Evolutionary conservation across 2,113 vertebrate species (phyloP).

Genomic region (cat (Felis catus)): F.catus_Fca126_mat1.0 CM031421.1:76676501-76677000

Average conservation of each 20-base stretch:
- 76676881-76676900: too few relatives aligned
- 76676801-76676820: background rate
- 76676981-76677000: too few relatives aligned
- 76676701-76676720: background rate
- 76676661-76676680: background rate
- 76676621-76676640: background rate
- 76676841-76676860: background rate
- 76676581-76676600: background rate
- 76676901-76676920: too few relatives aligned
- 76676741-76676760: background rate
- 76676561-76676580: background rate
- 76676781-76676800: background rate
- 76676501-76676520: background rate
- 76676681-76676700: background rate
- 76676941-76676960: too few relatives aligned
- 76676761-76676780: background rate
- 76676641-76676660: background rate
- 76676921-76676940: too few relatives aligned
- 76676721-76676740: background rate
- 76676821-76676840: background rate
- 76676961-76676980: too few relatives aligned
- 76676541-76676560: background rate
- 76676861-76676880: too few relatives aligned
- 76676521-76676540: background rate
- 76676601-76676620: background rate